Percentiles rank a stretch among this genome's conserved stretches.
Conservation (phyloP, 2,113 vertebrate species). For the Tragelaphus buxtoni region DNA sequence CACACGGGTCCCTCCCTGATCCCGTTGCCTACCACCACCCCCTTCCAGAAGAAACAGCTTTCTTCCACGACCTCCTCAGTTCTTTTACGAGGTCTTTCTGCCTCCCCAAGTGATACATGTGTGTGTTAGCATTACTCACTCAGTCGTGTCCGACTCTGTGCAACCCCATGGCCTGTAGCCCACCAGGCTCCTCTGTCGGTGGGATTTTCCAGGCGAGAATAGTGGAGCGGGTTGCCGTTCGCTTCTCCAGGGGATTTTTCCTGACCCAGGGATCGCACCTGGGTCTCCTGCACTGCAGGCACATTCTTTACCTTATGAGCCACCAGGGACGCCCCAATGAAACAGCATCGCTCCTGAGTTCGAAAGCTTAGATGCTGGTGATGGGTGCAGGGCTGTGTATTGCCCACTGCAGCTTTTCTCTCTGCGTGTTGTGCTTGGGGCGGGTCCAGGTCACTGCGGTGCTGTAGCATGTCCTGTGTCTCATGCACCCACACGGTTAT, state of each 20-base stretch:
- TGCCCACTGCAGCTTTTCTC: not conserved
- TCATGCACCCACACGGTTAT: fast-evolving
- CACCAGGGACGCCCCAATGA: not conserved
- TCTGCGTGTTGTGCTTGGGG: not conserved
- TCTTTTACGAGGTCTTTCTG: not conserved
- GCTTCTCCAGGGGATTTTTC: not conserved
- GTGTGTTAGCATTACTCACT: not conserved
- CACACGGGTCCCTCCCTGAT: not conserved
- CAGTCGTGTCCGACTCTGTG: not conserved
- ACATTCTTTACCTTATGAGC: not conserved
- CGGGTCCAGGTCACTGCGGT: not conserved
- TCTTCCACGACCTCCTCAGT: not conserved
- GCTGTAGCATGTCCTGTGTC: not conserved
- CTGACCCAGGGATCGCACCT: not conserved
- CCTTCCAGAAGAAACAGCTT: not conserved
- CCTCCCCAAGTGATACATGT: not conserved
- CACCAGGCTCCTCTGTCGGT: too few relatives aligned
- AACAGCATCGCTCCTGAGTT: not conserved
- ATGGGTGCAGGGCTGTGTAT: fast-evolving
- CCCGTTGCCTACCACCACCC: too few relatives aligned
- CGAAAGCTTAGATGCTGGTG: not conserved
- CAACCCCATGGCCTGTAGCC: too few relatives aligned
- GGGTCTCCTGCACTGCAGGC: not conserved
- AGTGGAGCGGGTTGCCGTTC: too few relatives aligned
- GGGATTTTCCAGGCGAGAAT: too few relatives aligned